Percentiles rank a stretch among this genome's conserved stretches.
These are phyloP conservation scores for Aphelenchoides besseyi DNA, from an alignment of 1,140 invertebrate genomes.

Conservation along the genomic window DNA sequence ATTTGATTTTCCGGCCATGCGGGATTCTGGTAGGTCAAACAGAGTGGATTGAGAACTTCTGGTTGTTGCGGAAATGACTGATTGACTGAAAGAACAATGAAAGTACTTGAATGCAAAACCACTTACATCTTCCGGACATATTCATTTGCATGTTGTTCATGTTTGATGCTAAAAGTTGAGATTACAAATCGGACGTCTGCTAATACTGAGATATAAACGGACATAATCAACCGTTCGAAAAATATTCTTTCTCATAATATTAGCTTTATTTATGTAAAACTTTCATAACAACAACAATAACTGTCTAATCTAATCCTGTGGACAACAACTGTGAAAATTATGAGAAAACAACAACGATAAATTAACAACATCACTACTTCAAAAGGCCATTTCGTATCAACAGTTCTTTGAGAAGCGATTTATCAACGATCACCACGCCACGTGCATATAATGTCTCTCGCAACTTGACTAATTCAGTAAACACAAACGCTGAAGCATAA, in stretches of 20 bases:
- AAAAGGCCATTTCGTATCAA: background rate
- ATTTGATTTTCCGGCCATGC: constrained; percentile 23
- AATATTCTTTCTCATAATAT: background rate
- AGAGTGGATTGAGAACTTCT: background rate
- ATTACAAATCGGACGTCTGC: no score
- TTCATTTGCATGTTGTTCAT: constrained; percentile 7
- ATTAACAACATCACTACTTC: background rate
- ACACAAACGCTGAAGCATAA: constrained; percentile 77
- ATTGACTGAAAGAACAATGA: background rate
- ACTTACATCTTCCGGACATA: constrained; percentile 10
- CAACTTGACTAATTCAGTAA: constrained; percentile 82
- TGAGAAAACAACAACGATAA: background rate
- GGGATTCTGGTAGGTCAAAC: constrained; percentile 25
- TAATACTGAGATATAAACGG: no score
- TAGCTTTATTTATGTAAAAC: constrained; percentile 1
- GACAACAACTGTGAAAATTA: no score
- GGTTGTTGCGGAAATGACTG: background rate
- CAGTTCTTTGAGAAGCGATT: background rate
- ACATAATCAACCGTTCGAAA: background rate
- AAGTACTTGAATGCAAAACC: background rate
- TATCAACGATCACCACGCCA: background rate
- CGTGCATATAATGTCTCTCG: constrained; percentile 65
- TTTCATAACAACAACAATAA: background rate
- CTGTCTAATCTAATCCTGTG: no score
- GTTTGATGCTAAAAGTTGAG: background rate